Base-by-base conservation (phyloP, 2,888 invertebrate genomes). In the Cybosia mesomella region DNA sequence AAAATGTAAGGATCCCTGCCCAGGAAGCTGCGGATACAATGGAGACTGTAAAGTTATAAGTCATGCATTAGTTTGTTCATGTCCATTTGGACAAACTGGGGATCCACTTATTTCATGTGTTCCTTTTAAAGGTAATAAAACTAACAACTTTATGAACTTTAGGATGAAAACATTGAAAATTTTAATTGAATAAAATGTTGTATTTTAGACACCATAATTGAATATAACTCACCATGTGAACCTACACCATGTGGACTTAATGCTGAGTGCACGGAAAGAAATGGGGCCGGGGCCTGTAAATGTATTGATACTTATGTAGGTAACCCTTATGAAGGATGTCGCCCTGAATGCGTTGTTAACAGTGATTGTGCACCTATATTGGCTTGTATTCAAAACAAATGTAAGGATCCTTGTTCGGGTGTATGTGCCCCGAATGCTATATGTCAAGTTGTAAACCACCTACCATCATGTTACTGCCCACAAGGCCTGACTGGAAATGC, bases 341-440 rank as follows among this genome's bases (percentile, higher is more conserved):
- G 97, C 69, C 97, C 97, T 0, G 98, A 98, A 91, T 98, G 98
- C 88, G 95, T 97, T 8, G 96, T 97, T 64, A 98, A 97, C 85
- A 96, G 96, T 18, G 98, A 98, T 86, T 98, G 98, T 84, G 92
- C 96, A 11, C 96, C 96, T 58, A 96, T 96, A 86, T 93, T 96
- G 82, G 97, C 98, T 49, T 98, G 98, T 83, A 95, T 97, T 36
- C 96, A 97, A 88, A 96, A 96, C 82, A 97, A 97, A 91, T 97
- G 97, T 88, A 96, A 95, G 85, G 97, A 98, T 89, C 98, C 98
- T 18, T 98, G 98, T 80, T 96, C 96, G 0, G 97, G 97, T 61
- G 95, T 96, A 39, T 98, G 98, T 86, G 97, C 97, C 55, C 88
- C 95, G 61, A 97, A 97, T 85, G 97, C 97, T 7, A 95, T 96